Base-by-base conservation (phyloP, 2,113 vertebrate genomes). In the Egretta garzetta region DNA sequence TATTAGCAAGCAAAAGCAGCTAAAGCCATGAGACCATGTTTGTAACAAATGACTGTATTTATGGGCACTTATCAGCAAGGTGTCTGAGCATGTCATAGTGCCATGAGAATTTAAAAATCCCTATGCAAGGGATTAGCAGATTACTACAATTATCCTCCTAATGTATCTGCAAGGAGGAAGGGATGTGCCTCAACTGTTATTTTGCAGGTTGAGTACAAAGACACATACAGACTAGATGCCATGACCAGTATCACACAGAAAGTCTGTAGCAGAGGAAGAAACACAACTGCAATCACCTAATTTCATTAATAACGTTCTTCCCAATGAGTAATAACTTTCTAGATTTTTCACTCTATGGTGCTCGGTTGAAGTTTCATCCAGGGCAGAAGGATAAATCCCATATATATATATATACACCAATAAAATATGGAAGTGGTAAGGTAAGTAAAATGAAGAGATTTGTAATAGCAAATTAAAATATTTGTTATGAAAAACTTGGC, bases 381-480 rank as follows among this genome's bases (percentile, higher is more conserved):
- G 2, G 91, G 45, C n/a, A 93, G 53, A 79, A 87, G 28, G 30
- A 37, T 68, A 85, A 93, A 75, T 75, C 28, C 22, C 39, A 7
- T 30, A 23, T 74, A 1, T 27, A n/a, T n/a, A 64, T 62, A 1
- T 27, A 8, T 37, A 4, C 24, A 13, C 39, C 55, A 84, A 56
- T 71, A 49, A 75, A 90, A 79, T 49, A 41, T 45, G 37, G 19
- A 92, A 93, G 14, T 59, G 14, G 9, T 71, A 86, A 67, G 26
- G 26, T 41, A 76, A 35, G 4, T 67, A 37, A 91, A 11, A 94
- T 28, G 3, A 68, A 68, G 50, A 74, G 13, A 75, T 92, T 94
- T 89, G 32, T 91, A 76, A 32, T 72, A 21, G 32, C 49, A 89
- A 82, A 91, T 95, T 79, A 80, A 92, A 94, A 53, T 87, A 70